Conservation (phyloP, 2,113 vertebrate species). For the Raja brachyura region DNA sequence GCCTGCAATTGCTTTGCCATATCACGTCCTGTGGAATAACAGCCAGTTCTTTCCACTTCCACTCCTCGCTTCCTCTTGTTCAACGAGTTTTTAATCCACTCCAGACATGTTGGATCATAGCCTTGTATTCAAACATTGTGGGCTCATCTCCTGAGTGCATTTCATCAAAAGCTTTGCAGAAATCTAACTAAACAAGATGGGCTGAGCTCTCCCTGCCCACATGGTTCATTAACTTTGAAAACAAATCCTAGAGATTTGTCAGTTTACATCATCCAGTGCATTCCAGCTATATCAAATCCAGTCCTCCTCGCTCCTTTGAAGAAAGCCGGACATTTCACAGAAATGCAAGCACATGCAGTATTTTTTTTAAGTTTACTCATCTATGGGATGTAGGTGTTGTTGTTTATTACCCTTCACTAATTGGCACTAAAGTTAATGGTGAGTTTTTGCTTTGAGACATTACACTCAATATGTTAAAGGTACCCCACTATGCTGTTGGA, state of each 20-base stretch:
- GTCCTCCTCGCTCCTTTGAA: background rate
- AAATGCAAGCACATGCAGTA: no score
- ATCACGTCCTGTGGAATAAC: background rate
- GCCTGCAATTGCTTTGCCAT: background rate
- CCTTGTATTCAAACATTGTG: background rate
- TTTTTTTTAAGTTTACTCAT: no score
- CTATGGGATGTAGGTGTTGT: no score
- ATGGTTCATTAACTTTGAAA: background rate
- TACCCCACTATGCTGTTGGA: no score
- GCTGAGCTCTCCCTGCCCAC: background rate
- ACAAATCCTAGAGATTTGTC: slow-evolving; percentile 1
- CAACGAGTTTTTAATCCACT: background rate
- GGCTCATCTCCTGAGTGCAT: background rate
- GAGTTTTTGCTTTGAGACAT: no score
- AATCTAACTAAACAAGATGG: background rate
- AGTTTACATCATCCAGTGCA: background rate
- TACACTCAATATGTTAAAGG: no score
- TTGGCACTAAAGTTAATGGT: no score
- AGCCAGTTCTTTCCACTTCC: background rate
- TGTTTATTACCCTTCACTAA: no score
- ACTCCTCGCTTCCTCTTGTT: background rate
- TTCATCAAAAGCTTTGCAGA: background rate
- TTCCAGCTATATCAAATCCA: background rate
- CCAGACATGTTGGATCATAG: background rate
- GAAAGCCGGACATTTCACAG: background rate